phyloP scores from a whole-genome alignment of 2,113 vertebrate species.

The Xyrauchen texanus region DNA sequence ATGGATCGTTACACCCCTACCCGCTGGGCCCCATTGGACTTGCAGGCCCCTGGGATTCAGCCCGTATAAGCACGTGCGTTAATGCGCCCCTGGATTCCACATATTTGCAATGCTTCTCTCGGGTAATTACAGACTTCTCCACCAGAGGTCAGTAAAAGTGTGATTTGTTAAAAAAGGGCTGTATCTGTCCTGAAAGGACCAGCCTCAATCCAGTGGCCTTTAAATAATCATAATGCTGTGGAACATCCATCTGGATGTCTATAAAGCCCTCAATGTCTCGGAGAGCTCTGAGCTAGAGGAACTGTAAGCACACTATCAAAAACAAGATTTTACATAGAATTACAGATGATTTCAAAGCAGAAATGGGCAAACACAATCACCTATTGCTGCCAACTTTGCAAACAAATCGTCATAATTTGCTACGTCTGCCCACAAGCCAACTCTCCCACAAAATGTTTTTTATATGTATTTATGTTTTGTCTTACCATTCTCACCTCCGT shows the following conservation, averaged over 20 bases:
- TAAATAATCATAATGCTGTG: slow-evolving; percentile 31
- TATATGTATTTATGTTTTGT: slow-evolving; percentile 46
- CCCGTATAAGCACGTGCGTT: too few relatives aligned
- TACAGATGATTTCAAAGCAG: neutral
- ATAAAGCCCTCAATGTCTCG: neutral
- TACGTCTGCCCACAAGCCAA: slow-evolving; percentile 1
- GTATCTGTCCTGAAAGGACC: slow-evolving; percentile 72
- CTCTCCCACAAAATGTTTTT: neutral
- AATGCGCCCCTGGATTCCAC: too few relatives aligned
- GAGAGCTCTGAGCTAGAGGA: slow-evolving; percentile 20
- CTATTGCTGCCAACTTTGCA: neutral
- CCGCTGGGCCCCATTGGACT: too few relatives aligned
- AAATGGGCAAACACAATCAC: too few relatives aligned
- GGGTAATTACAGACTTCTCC: slow-evolving; percentile 35
- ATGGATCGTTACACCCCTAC: too few relatives aligned
- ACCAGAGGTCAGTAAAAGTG: slow-evolving; percentile 68
- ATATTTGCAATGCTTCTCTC: too few relatives aligned
- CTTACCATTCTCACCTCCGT: slow-evolving; percentile 97
- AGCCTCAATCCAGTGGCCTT: slow-evolving; percentile 57
- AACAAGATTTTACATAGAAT: slow-evolving; percentile 16
- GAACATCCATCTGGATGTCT: slow-evolving; percentile 4
- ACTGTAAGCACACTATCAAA: slow-evolving; percentile 7
- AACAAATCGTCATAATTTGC: neutral
- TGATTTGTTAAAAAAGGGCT: slow-evolving; percentile 9
- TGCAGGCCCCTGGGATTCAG: too few relatives aligned